Evolutionary conservation across 1,140 invertebrate genomes (phyloP), one percentile per base, ranked within the genome.

Genomic region (Pristionchus pacificus): DNA sequence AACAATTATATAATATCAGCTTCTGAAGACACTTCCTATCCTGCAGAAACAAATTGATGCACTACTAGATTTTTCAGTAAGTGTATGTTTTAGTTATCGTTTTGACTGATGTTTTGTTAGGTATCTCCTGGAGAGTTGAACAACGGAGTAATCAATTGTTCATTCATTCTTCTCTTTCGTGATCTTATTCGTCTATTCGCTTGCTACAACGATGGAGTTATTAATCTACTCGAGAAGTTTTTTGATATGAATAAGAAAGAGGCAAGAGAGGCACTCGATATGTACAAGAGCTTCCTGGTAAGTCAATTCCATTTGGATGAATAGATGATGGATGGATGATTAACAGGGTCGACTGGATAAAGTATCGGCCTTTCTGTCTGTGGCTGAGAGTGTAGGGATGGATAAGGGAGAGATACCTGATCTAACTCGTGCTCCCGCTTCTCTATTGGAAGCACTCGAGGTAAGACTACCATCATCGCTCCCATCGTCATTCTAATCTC

Each of bases 211-310:
- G 96, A 99, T 87, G 71, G 94, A 77, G 95, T 98, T 78, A 99
- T 99, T 81, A 99, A 98, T 88, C 89, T 98, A 77, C 87, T 99
- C 86, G 93, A 95, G 86, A 96, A 98, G 87, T 98, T 95, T 87
- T 99, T 98, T 87, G 94, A 97, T 85, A 98, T 98, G 95, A 98
- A 98, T 86, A 98, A 98, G 85, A 99, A 99, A 79, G 86, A 88
- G 78, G 95, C 93, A 82, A 89, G 93, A 83, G 95, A 99, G 85
- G 95, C 93, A 74, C 88, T 99, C 81, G 97, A 99, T 84, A 89
- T 97, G 75, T 99, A 99, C 86, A 98, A 98, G 87, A 97, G 95
- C 86, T 99, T 99, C 87, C 89, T 98, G 66, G 93, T 81, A 2
- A n/a, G 75, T 74, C 19, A 14, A 0, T 76, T 77, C 66, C 31